phyloP scores from a whole-genome alignment of 2,888 invertebrate species.

The Galeruca laticollis region DNA sequence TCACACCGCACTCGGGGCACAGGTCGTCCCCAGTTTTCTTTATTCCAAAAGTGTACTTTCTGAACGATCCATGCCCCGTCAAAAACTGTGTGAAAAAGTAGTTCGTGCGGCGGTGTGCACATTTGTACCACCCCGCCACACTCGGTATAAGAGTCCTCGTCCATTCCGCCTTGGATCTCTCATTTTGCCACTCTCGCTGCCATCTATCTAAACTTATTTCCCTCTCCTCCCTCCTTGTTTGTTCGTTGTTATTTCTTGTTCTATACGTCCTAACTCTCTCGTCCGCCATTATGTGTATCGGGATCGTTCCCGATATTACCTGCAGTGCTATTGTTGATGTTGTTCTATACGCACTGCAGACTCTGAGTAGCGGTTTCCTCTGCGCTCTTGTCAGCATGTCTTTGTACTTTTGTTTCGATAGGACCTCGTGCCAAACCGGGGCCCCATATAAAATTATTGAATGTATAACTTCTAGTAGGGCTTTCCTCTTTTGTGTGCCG shows the following conservation, averaged over 20 bases:
- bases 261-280: not conserved
- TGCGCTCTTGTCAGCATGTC: not conserved
- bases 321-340: not conserved
- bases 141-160: constrained; percentile 14
- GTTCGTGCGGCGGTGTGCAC: constrained; percentile 10
- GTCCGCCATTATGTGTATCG: not conserved
- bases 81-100: constrained; percentile 22
- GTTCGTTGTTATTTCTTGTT: not conserved
- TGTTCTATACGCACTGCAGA: not conserved
- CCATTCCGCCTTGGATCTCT: constrained; percentile 17
- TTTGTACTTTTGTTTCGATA: not conserved
- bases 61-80: no score
- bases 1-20: no score
- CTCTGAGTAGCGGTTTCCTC: not conserved
- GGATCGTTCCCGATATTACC: not conserved
- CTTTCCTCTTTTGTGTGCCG: no score
- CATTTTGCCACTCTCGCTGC: constrained; percentile 21
- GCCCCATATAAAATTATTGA: not conserved
- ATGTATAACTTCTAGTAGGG: no score
- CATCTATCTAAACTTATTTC: constrained; percentile 10
- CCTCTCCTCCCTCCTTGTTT: not conserved
- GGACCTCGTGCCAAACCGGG: not conserved
- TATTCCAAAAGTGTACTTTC: not conserved
- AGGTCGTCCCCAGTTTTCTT: no score
- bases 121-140: constrained; percentile 10